Evolutionary conservation across 2,113 vertebrate species (phyloP).

Genomic region (Lates calcarifer): DNA sequence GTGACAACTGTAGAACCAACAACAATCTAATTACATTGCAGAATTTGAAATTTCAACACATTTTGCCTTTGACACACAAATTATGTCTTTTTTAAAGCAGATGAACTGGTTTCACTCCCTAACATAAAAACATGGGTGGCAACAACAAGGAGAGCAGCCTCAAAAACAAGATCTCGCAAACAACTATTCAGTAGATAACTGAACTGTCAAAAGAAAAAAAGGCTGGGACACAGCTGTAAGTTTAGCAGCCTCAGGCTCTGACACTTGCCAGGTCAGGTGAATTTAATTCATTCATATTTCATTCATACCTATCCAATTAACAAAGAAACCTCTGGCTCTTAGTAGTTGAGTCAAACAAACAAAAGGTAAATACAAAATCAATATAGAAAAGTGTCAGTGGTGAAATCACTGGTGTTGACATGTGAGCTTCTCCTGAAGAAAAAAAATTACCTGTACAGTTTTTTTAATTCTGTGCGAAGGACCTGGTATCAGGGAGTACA

Average conservation of each 20-base stretch:
- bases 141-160: slow-evolving; percentile 10
- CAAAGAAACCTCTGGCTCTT: background rate
- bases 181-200: slow-evolving; percentile 17
- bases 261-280: slow-evolving; percentile 10
- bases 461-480: slow-evolving; percentile 98
- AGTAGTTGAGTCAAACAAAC: background rate
- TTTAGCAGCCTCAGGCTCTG: slow-evolving; percentile 25
- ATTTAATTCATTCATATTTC: no score
- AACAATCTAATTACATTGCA: background rate
- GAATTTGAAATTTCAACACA: slow-evolving; percentile 6
- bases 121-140: no score
- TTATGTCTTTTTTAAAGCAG: slow-evolving; percentile 21
- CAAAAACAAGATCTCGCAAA: slow-evolving; percentile 49
- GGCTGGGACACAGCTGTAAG: slow-evolving; percentile 39
- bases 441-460: slow-evolving; percentile 90
- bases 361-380: background rate
- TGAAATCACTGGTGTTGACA: background rate
- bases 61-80: slow-evolving; percentile 9
- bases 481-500: slow-evolving; percentile 96
- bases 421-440: background rate
- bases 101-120: slow-evolving; percentile 60
- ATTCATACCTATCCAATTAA: background rate
- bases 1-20: background rate
- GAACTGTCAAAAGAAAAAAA: background rate
- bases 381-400: background rate